Conservation (phyloP, 1,140 invertebrate genomes). For the Rhynchophorus ferrugineus region DNA sequence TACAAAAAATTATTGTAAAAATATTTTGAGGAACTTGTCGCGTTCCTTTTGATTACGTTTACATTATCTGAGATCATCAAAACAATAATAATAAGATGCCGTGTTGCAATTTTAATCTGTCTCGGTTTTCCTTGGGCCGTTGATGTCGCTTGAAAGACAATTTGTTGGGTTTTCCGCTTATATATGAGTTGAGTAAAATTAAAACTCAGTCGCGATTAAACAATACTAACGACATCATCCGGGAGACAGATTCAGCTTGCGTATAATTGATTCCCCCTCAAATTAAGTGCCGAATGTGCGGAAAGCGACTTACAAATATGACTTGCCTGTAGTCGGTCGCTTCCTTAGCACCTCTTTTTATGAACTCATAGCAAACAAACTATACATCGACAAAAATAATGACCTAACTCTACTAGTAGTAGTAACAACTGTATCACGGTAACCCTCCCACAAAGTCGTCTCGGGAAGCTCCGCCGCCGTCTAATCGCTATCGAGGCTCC, state of each 20-base stretch:
- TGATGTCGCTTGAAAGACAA: background rate
- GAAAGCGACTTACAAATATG: background rate
- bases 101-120: background rate
- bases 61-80: constrained; percentile 32
- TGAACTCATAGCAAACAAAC: background rate
- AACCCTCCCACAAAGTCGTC: background rate
- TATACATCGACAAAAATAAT: background rate
- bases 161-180: background rate
- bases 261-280: background rate
- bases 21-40: constrained; percentile 29
- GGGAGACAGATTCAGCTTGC: background rate
- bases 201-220: background rate
- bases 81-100: background rate
- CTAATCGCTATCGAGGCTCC: constrained; percentile 38
- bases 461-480: constrained; percentile 1
- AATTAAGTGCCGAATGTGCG: background rate
- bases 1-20: constrained; percentile 32
- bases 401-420: constrained; percentile 3
- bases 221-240: too few relatives aligned
- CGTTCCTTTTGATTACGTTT: constrained; percentile 30
- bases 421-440: constrained; percentile 2
- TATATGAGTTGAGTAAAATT: background rate
- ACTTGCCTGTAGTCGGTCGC: background rate
- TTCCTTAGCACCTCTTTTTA: background rate
- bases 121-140: background rate